phyloP scores from a whole-genome alignment of 2,113 vertebrate species.

The Gymnogyps californianus region DNA sequence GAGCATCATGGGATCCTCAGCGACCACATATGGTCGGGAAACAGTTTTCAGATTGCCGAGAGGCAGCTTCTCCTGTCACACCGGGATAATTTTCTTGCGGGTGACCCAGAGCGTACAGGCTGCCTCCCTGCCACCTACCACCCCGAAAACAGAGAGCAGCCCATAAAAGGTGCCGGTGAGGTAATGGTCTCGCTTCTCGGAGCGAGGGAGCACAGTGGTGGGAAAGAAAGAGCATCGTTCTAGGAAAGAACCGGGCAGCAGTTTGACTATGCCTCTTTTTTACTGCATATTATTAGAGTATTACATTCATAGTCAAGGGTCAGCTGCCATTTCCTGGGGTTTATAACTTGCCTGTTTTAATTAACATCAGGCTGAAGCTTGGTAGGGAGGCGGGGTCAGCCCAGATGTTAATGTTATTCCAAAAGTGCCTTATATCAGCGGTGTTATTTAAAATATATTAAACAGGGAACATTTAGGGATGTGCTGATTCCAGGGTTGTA shows the following conservation, averaged over 20 bases:
- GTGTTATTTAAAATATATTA: constrained; percentile 67
- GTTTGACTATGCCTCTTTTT: constrained; percentile 70
- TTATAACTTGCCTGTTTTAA: constrained; percentile 86
- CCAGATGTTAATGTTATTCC: constrained; percentile 82
- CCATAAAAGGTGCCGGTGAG: neutral
- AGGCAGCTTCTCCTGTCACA: neutral
- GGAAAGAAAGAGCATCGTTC: constrained; percentile 59
- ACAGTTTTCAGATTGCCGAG: neutral
- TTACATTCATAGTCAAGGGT: constrained; percentile 81
- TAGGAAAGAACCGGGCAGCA: constrained; percentile 67
- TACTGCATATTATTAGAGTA: constrained; percentile 78
- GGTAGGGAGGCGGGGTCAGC: constrained; percentile 73
- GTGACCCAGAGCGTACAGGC: neutral
- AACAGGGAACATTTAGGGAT: neutral
- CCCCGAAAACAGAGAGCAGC: neutral
- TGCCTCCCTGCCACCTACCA: neutral
- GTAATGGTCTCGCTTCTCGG: constrained; percentile 14
- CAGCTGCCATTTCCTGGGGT: constrained; percentile 85
- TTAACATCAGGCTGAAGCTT: constrained; percentile 81
- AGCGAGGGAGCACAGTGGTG: constrained; percentile 32
- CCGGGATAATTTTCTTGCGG: neutral
- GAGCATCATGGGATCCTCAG: neutral
- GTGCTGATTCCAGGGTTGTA: neutral
- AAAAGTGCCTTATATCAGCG: constrained; percentile 73
- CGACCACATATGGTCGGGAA: neutral